Evolutionary conservation across 1,140 invertebrate genomes (phyloP), one percentile per base, ranked within the genome.

Genomic region (Sinella curviseta): DNA sequence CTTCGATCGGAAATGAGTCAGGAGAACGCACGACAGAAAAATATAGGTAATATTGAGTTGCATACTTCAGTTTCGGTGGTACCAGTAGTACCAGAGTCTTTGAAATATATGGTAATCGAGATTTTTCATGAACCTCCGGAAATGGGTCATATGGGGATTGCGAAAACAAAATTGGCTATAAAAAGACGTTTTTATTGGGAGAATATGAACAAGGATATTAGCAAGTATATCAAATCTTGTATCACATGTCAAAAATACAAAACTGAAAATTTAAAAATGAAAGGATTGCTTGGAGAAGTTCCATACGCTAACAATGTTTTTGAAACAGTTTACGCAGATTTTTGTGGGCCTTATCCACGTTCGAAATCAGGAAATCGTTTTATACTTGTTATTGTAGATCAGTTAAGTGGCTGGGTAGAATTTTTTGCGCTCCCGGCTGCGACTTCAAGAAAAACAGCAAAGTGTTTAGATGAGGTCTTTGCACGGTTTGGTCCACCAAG

Each of bases 81-180:
- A 8, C 70, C 70, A 48, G 70, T 74, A 31, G 17, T 74, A 12
- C 70, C 70, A 28, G 34, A 34, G 26, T 12, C 31, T 17, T 33
- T 74, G 24, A 74, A 36, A 74, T 8, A 12, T 34, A 35, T 39
- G 48, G 4, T 75, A n/a, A 26, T 75, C 24, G 14, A 39, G 12
- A 36, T 65, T 8, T 78, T 78, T 55, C 77, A 78, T 70, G 34
- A 74, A 31, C 34, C 39, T n/a, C 67, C 67, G 8, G 65, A 79
- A 35, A 24, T 54, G n/a, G 78, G 78, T 67, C 78, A 80, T 54
- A 76, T 80, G 75, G 78, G 78, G 0, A 31, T 77, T 16, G 36
- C 30, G 34, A 4, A 48, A 17, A 48, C 39, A 48, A 48, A 48
- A 48, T 17, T 48, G 17, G 39, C 39, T 8, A 17, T 48, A 48